Percentiles rank a stretch among this genome's conserved stretches.
Conservation (phyloP, 2,888 invertebrate genomes). For the Dolichopus griseipennis region DNA sequence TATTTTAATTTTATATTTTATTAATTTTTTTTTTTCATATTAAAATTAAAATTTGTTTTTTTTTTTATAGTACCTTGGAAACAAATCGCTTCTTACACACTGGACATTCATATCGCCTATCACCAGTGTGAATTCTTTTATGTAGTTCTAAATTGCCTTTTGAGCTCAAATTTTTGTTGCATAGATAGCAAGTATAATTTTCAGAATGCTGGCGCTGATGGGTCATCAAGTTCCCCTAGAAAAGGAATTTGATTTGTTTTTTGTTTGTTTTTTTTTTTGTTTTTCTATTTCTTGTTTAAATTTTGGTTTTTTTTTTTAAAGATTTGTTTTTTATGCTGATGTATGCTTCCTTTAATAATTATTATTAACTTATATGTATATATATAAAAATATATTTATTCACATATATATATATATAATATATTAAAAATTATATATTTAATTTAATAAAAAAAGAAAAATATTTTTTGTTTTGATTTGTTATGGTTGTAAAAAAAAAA, state of each 20-base stretch:
- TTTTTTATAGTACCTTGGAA: neutral
- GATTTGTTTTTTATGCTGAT: no score
- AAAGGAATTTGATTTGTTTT: conserved; percentile 6
- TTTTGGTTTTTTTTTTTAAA: neutral
- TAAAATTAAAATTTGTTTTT: neutral
- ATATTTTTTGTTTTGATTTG: no score
- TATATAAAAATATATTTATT: no score
- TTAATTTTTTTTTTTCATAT: neutral
- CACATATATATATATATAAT: no score
- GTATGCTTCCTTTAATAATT: no score
- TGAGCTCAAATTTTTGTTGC: conserved; percentile 6
- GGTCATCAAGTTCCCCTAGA: conserved; percentile 6
- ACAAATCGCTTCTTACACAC: conserved; percentile 6
- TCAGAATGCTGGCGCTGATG: conserved; percentile 4
- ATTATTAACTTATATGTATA: no score
- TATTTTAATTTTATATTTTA: neutral
- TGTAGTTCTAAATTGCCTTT: conserved; percentile 6
- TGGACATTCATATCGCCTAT: conserved; percentile 6
- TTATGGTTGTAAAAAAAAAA: no score
- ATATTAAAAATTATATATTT: no score
- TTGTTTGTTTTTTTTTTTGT: neutral
- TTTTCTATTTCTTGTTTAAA: neutral
- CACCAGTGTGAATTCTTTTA: conserved; percentile 4
- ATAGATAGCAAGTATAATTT: conserved; percentile 6
- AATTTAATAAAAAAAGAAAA: no score